Evolutionary conservation across 30 jellyfish, hydroid and myxozoan genomes (phyloP).

Genomic region (Phacellophora camtschatica): DNA sequence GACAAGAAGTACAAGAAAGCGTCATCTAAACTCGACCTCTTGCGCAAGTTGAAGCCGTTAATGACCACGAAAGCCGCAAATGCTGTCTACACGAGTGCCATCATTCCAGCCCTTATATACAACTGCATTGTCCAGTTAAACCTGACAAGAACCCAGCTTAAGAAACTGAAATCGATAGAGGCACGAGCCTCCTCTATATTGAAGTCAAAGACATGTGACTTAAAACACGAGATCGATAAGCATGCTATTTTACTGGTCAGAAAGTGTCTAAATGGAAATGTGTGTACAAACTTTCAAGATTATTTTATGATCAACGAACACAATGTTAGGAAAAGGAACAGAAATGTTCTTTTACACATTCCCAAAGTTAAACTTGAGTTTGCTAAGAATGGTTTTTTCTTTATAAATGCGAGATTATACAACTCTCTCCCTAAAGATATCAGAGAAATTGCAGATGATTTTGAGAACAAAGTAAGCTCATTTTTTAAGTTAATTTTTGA

Average conservation of each 20-base stretch:
- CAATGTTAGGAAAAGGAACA: constrained; percentile 45
- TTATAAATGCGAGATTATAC: constrained; percentile 40
- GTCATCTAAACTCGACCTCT: constrained; percentile 55
- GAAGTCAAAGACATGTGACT: constrained; percentile 7
- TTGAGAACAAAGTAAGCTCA: not conserved
- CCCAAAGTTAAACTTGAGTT: constrained; percentile 37
- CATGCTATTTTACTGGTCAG: constrained; percentile 43
- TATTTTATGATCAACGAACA: constrained; percentile 44
- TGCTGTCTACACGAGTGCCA: constrained; percentile 50
- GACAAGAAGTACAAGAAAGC: constrained; percentile 57
- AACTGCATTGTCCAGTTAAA: constrained; percentile 53
- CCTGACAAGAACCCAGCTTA: constrained; percentile 31
- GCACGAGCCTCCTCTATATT: constrained; percentile 40
- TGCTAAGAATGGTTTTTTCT: constrained; percentile 42
- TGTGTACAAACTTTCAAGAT: constrained; percentile 56
- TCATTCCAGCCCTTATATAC: constrained; percentile 52
- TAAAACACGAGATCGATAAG: constrained; percentile 36
- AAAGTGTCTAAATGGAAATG: constrained; percentile 21
- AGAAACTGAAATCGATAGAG: constrained; percentile 29
- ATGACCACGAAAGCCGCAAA: constrained; percentile 52
- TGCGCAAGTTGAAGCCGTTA: constrained; percentile 45
- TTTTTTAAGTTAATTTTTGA: not conserved
- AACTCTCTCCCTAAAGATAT: constrained; percentile 38
- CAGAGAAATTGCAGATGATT: constrained; percentile 11
- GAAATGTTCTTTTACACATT: constrained; percentile 8